A percentile compares a stretch with the other conserved stretches of the same genome.
Conservation (phyloP, 2,888 invertebrate species). For the Sphaeridia pumilis region DNA sequence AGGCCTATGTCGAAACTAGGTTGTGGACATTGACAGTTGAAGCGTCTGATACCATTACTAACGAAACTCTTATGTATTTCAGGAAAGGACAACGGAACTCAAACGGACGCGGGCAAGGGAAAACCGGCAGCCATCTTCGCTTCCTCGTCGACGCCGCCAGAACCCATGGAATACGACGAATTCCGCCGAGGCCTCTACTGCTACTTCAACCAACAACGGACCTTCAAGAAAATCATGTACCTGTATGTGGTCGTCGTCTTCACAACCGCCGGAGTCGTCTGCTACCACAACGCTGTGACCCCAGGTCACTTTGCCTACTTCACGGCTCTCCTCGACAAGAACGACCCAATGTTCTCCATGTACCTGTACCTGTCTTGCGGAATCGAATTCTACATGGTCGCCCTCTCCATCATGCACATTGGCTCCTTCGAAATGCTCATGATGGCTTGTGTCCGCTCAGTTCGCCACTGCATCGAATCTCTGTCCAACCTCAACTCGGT, state of each 20-base stretch:
- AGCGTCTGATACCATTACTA: no score
- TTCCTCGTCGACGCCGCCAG: constrained; percentile 22
- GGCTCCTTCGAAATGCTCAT: constrained; percentile 35
- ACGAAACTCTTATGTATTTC: not conserved
- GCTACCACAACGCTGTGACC: constrained; percentile 27
- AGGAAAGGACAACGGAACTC: constrained; percentile 23
- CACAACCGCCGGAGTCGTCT: constrained; percentile 26
- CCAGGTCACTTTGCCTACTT: constrained; percentile 30
- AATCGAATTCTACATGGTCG: constrained; percentile 34
- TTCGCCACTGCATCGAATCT: constrained; percentile 34
- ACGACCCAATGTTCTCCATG: constrained; percentile 19
- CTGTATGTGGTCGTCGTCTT: constrained; percentile 26
- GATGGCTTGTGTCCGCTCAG: constrained; percentile 33
- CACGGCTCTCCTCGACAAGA: constrained; percentile 23
- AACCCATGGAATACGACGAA: constrained; percentile 33
- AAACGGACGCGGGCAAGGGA: constrained; percentile 17
- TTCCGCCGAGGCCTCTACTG: constrained; percentile 34
- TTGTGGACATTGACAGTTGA: not conserved
- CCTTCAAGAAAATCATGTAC: constrained; percentile 28
- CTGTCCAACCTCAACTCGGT: constrained; percentile 26
- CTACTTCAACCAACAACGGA: constrained; percentile 28
- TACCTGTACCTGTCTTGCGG: constrained; percentile 23
- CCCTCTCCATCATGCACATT: constrained; percentile 19
- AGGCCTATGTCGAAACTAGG: not conserved
- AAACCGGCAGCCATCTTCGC: constrained; percentile 31